Evolutionary conservation across 1,140 invertebrate species (phyloP), one percentile per base, ranked within the genome.

Genomic region (Glossosoma conforme): DNA sequence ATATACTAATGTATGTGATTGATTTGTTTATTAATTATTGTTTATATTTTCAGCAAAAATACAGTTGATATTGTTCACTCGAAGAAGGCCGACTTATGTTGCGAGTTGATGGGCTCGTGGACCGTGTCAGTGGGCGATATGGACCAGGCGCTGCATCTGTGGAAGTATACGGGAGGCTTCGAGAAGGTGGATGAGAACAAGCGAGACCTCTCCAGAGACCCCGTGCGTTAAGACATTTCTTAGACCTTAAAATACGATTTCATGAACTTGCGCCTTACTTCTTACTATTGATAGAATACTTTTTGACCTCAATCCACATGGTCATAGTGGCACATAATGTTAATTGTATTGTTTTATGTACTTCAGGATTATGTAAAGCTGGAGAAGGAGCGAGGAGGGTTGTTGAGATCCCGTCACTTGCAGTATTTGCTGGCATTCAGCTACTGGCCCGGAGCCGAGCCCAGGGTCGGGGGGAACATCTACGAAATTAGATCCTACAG

Each of bases 111-210:
- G 30, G 89, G 84, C 54, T 90, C 87, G 60, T 93, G 88, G 87
- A 86, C 81, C 5, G 94, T 97, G 6, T 87, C 89, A 55, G 90
- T 97, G 35, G 96, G 96, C n/a, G 93, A 97, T 66, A 86, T 97
- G 75, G 95, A 98, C 78, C 94, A 98, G 75, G 91, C 91, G 21
- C 74, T 97, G 52, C 93, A 98, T 72, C 77, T 98, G 30, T 98
- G 93, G 93, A 84, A 85, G 61, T 96, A 93, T 65, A 87, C 82
- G 37, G 92, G 93, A 52, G 94, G 95, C 19, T 98, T 95, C 69
- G 81, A 87, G 59, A 85, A 84, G 51, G 84, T 96, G 60, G 91
- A 95, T 73, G 77, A 81, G 62, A 84, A 88, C 14, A 87, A 87
- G 65, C 69, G 78, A 51, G 71, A 84, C 15, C 78, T 93, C 38